A percentile compares a stretch with the other conserved stretches of the same genome.
Evolutionary conservation across 2,888 invertebrate genomes (phyloP).

Genomic region (Nephrotoma guestfalica): DNA sequence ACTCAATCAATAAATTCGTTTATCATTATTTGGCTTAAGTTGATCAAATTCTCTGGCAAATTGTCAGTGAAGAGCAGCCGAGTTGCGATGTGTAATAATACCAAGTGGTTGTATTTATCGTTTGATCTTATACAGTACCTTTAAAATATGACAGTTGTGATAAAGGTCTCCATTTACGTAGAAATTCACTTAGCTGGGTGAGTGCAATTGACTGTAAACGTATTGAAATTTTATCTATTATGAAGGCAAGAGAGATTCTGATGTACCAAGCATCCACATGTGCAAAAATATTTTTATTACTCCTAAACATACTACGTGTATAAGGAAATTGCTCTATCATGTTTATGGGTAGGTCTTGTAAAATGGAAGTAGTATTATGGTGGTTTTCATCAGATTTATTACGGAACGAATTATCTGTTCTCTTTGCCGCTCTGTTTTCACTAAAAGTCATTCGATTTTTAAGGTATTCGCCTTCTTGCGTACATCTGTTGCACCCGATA

Average conservation of each 20-base stretch:
- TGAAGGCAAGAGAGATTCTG: neutral
- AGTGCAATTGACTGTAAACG: slow-evolving; percentile 3
- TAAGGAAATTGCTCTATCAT: slow-evolving; percentile 11
- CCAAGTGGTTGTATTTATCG: too few relatives aligned
- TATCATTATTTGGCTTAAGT: neutral
- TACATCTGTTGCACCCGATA: slow-evolving; percentile 9
- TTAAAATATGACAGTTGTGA: slow-evolving; percentile 14
- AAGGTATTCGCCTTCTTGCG: slow-evolving; percentile 11
- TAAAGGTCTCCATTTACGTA: slow-evolving; percentile 12
- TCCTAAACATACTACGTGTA: slow-evolving; percentile 13
- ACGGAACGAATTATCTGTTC: slow-evolving; percentile 7
- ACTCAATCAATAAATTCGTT: neutral
- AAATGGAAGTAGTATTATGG: slow-evolving; percentile 12
- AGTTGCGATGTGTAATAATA: too few relatives aligned
- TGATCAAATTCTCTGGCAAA: too few relatives aligned
- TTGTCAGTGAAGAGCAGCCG: too few relatives aligned
- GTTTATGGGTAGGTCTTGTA: slow-evolving; percentile 12
- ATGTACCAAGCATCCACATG: slow-evolving; percentile 7
- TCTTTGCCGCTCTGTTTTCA: neutral
- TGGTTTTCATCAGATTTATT: slow-evolving; percentile 12
- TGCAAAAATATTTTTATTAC: slow-evolving; percentile 12
- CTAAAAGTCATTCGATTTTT: slow-evolving; percentile 10
- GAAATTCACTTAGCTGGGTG: slow-evolving; percentile 15
- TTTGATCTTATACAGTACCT: slow-evolving; percentile 14
- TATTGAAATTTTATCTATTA: neutral